Conservation (phyloP, 1,140 invertebrate genomes). For the Heliothis subflexa region DNA sequence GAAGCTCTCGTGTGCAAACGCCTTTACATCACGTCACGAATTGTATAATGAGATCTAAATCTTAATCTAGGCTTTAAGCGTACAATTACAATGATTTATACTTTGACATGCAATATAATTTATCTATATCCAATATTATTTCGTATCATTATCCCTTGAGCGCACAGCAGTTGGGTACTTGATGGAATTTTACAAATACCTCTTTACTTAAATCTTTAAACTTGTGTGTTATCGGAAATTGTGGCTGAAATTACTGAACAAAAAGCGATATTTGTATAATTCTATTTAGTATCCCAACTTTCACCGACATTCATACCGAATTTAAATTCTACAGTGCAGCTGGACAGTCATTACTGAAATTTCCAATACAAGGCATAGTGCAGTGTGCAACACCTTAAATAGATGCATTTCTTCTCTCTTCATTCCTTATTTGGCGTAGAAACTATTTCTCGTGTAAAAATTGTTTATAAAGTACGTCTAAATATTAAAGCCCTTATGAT, state of each 20-base stretch:
- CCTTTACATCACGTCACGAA: conserved; percentile 33
- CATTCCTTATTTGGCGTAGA: conserved; percentile 46
- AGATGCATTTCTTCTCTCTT: conserved; percentile 45
- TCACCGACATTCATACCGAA: conserved; percentile 8
- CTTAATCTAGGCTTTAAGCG: conserved; percentile 54
- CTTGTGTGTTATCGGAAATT: background rate
- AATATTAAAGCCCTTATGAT: background rate
- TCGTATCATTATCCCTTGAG: conserved; percentile 57
- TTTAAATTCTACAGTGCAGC: conserved; percentile 7
- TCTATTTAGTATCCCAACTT: background rate
- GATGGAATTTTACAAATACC: conserved; percentile 1
- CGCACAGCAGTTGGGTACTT: background rate
- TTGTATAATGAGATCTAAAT: conserved; percentile 40
- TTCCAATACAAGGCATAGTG: background rate
- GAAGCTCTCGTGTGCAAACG: conserved; percentile 20
- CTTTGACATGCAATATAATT: conserved; percentile 61
- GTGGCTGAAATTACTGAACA: background rate
- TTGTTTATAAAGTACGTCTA: conserved; percentile 18
- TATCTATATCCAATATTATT: conserved; percentile 48
- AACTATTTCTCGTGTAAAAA: conserved; percentile 32
- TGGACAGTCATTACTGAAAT: conserved; percentile 1
- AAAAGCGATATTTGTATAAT: background rate
- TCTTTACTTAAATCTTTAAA: background rate
- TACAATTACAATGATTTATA: conserved; percentile 65
- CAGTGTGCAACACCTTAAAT: conserved; percentile 10